Percentiles rank a stretch among this genome's conserved stretches.
phyloP scores from a whole-genome alignment of 2,113 vertebrate genomes.

The Corydoras maculifer region DNA sequence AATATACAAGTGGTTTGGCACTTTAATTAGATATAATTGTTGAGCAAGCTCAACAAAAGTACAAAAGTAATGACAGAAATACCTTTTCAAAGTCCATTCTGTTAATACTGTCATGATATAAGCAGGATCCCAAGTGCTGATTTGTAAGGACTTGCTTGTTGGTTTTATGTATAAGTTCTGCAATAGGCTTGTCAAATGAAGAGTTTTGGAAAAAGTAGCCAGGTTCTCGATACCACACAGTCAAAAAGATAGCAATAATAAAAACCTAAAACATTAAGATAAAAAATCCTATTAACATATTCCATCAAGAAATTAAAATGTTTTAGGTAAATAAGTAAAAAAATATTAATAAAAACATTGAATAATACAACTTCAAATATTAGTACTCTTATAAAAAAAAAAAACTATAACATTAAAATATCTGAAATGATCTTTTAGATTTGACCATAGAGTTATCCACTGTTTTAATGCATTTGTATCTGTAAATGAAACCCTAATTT shows the following conservation, averaged over 20 bases:
- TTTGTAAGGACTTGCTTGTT: constrained; percentile 14
- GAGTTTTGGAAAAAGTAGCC: constrained; percentile 43
- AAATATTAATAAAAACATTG: background rate
- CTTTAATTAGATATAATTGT: too few relatives aligned
- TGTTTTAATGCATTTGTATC: too few relatives aligned
- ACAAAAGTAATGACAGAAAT: background rate
- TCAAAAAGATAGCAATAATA: constrained; percentile 51
- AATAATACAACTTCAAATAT: too few relatives aligned
- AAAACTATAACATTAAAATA: too few relatives aligned
- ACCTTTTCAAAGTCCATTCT: constrained; percentile 55
- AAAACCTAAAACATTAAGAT: constrained; percentile 58
- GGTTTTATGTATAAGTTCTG: constrained; percentile 31
- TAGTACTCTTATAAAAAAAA: too few relatives aligned
- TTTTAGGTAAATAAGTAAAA: background rate
- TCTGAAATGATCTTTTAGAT: too few relatives aligned
- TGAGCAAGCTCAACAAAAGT: too few relatives aligned
- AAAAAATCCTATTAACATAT: background rate
- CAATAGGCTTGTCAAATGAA: constrained; percentile 29
- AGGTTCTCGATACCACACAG: constrained; percentile 50
- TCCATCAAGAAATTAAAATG: background rate
- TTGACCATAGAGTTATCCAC: too few relatives aligned
- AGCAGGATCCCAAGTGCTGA: background rate
- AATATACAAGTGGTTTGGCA: too few relatives aligned
- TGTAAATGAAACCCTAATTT: too few relatives aligned
- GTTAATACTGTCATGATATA: constrained; percentile 6